Base-by-base conservation (phyloP, 2,888 invertebrate genomes). In the Neoascia interrupta region DNA sequence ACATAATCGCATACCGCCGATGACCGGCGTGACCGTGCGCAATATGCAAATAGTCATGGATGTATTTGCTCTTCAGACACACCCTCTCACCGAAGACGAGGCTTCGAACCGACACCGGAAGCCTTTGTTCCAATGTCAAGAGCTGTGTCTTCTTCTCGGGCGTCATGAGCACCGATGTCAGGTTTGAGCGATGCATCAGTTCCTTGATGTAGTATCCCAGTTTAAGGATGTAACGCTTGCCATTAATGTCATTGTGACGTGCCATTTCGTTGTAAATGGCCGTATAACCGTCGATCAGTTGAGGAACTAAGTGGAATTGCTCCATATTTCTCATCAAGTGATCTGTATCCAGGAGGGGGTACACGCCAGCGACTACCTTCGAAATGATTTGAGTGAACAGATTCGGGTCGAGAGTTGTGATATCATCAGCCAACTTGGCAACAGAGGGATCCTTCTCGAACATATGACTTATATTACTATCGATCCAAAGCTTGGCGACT, bases 321-420 rank as follows among this genome's bases (percentile, higher is more conserved):
- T 79, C 79, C 73, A 79, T 79, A 34, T 73, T 73, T 13, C 79
- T 54, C 73, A 79, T 73, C 31, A 79, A 10, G 1, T 68, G 41
- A 13, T 73, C 73, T 5, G 64, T 73, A 0, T 73, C 61, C 2
- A 61, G 49, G 16, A 56, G 41, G 0, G 79, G 39, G 26, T 79
- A 79, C 1, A 61, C 28, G 0, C 37, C 60, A 3, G 56, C 18
- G 37, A 79, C 13, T 6, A 79, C 56, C 13, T 61, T 73, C 11
- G 79, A 56, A 13, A 79, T 73, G n/a, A 79, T 68, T 11, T 36
- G 41, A 1, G 49, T 73, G 26, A 79, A 79, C 1, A 79, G 61
- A 10, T 37, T 34, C 0, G 60, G 11, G 19, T 79, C 79, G 1
- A 79, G 56, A 6, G 56, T 56, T 4, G 66, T 68, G 15, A 79